Base-by-base conservation (phyloP, 2,888 invertebrate species). In the Agrotis ipsilon region DNA sequence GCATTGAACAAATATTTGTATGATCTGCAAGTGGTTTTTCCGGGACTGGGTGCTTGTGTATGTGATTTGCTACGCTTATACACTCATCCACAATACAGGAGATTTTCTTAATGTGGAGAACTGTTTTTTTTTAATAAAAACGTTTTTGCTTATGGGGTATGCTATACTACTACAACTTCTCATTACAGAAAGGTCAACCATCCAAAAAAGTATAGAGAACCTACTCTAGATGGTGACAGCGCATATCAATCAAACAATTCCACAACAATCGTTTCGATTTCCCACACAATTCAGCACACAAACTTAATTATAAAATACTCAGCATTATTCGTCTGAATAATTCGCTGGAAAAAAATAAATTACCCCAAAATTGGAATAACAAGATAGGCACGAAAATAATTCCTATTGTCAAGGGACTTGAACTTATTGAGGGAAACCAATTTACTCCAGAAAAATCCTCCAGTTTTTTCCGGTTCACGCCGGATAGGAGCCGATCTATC, bases 391-490 rank as follows among this genome's bases (percentile, higher is more conserved):
- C 82, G 89, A 87, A 88, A 90, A 92, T 92, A 94, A 94, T 94
- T 93, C 91, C 87, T 88, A 93, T 92, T 93, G 93, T 92, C 94
- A 86, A 87, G 93, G 91, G 93, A 92, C 88, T 90, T 87, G 82
- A 88, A 91, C 90, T 93, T 93, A 93, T 93, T 91, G 93, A 91
- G 89, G 89, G 91, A 91, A 92, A 90, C 91, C 92, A 92, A 92
- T 92, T 92, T 92, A 84, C 87, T 87, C 85, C 86, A 87, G 86
- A 87, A 85, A 87, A 86, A 89, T 87, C 87, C 88, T 87, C 87
- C 88, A 87, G 86, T 86, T 88, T 92, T 90, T 89, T 87, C 82
- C 80, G 71, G 63, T 78, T 64, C 64, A 71, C 69, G 60, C 66
- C 74, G 71, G 75, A 78, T 69, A 74, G 65, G 60, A 69, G 74